Evolutionary conservation across 2,113 vertebrate species (phyloP), one percentile per base, ranked within the genome.

Genomic region (Antennarius striatus): DNA sequence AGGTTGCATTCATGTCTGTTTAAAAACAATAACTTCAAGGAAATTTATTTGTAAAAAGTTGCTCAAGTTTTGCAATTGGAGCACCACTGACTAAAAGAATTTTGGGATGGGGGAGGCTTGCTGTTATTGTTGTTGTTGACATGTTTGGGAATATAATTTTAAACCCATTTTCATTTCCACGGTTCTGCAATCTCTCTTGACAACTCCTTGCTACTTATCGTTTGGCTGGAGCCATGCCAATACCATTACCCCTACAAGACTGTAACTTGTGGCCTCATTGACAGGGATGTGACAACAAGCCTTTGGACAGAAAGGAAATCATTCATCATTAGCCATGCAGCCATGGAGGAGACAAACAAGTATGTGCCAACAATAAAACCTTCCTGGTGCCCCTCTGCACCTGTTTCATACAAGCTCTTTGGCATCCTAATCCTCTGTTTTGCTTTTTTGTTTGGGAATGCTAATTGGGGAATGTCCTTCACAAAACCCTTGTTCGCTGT

Each of bases 401-500:
- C 80, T 85, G 81, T 77, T 79, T 73, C 66, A 63, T 75, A 45
- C n/a, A 3, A 49, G 68, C 71, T 75, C 80, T 71, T 73, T 63
- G 56, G 81, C 80, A 75, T 78, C 73, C 73, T 80, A 78, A 85
- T 51, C 85, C 79, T 81, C 82, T 66, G 65, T 64, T 53, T 75
- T 54, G 68, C 77, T 73, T 79, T 83, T 77, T 75, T 87, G 83
- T 81, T 70, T 69, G 66, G 66, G 49, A 83, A 86, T 84, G 82
- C 70, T 88, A 88, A 90, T 86, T 78, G 82, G 63, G 56, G 3
- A 61, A 68, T 22, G 81, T 86, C 89, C 87, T 88, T 88, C 82
- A 75, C 16, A 4, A 68, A 68, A 82, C 58, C 76, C 80, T 83
- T 86, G 79, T 71, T 62, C 46, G 11, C 55, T 52, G 65, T 42